Percentiles rank a stretch among this genome's conserved stretches.
These are phyloP conservation scores for Sarcophilus harrisii DNA, from an alignment of 2,797 vertebrate species.

Conservation along the genomic window DNA sequence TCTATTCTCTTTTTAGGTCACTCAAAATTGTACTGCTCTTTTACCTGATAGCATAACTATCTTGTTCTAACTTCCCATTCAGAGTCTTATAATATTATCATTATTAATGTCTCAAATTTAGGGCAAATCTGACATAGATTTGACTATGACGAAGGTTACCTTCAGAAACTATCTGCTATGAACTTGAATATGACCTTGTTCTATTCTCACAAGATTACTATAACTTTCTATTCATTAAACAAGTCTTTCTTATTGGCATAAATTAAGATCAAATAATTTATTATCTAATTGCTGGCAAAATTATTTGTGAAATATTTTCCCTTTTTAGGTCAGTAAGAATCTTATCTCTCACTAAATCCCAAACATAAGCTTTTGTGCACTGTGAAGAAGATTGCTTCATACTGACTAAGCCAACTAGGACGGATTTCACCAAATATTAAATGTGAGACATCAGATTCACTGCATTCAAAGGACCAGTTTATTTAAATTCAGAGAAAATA, in stretches of 20 bases:
- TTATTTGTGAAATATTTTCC: neutral
- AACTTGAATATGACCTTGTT: neutral
- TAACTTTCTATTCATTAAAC: neutral
- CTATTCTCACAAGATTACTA: neutral
- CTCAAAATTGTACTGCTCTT: neutral
- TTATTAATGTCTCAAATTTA: neutral
- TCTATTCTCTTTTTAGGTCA: neutral
- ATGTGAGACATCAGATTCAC: neutral
- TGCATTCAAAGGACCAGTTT: neutral
- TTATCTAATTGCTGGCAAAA: neutral
- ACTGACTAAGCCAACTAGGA: neutral
- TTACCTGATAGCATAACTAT: rapidly evolving
- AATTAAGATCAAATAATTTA: neutral
- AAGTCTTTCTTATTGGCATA: neutral
- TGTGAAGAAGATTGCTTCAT: neutral
- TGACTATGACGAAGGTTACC: neutral
- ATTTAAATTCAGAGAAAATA: neutral
- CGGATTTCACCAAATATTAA: neutral
- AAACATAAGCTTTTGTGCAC: neutral
- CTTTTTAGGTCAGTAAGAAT: neutral
- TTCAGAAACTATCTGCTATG: neutral
- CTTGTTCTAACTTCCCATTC: neutral
- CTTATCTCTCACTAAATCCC: neutral
- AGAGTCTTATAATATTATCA: neutral
- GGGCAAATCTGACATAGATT: neutral